Base-by-base conservation (phyloP, 2,113 vertebrate genomes). In the Carlito syrichta region DNA sequence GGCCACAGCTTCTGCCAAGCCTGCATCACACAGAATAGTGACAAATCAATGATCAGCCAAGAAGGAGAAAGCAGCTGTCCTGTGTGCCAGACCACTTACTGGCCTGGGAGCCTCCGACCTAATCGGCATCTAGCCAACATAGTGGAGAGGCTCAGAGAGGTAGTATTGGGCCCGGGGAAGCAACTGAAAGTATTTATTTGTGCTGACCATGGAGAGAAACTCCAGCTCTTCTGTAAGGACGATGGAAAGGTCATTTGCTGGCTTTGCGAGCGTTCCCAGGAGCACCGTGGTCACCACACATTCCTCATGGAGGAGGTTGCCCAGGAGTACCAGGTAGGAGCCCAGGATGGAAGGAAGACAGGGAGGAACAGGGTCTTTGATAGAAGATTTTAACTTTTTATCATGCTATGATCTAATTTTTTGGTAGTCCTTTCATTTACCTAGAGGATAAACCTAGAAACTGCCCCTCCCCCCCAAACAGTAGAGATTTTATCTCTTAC, bases 201-300 rank as follows among this genome's bases (percentile, higher is more conserved):
- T 89, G 97, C 97, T 13, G 95, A 98, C 54, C 99, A 99, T 11
- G 98, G 99, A 87, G 99, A 99, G 98, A 99, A 98, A 68, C 98
- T 99, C 56, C 99, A 99, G 97, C 98, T 99, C 0, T 99, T 99
- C 98, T 99, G 99, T 63, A 98, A 99, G 95, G 99, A 99, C 63
- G 98, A 99, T 78, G 99, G 99, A 96, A 97, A 98, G 71, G 97
- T 99, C 4, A 99, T 99, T 86, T 99, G 99, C 54, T 98, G 99
- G 98, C 98, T 99, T 14, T 99, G 99, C 16, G 99, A 99, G 22
- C 98, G 98, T 87, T 99, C 99, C 74, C 98, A 98, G 66, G 99
- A 99, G 92, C 99, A 99, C 97, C 98, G 97, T 76, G 98, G 97
- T 68, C 99, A 99, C 97, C 98, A 97, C 43, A 98, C 99, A 0